phyloP scores from a whole-genome alignment of 2,797 vertebrate species.

The Cirrhinus molitorella region DNA sequence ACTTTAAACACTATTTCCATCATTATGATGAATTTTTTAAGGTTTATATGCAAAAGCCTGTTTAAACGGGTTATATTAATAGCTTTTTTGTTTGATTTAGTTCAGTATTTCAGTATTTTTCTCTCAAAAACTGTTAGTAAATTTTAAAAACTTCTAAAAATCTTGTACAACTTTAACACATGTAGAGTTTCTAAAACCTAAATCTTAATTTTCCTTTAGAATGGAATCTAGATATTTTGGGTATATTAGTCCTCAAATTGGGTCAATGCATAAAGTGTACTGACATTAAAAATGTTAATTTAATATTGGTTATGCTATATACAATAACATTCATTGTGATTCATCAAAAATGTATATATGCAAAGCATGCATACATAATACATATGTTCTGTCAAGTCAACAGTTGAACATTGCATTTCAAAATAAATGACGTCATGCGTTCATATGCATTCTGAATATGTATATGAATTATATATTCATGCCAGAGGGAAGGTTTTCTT shows the following conservation, averaged over 20 bases:
- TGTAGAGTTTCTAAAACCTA: neutral
- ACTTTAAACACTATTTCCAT: neutral
- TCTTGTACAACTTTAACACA: neutral
- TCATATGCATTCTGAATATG: neutral
- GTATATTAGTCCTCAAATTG: neutral
- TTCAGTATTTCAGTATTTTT: neutral
- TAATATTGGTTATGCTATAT: neutral
- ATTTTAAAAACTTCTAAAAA: no score
- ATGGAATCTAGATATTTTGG: neutral
- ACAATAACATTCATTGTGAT: neutral
- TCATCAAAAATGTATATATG: neutral
- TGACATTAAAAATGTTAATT: neutral
- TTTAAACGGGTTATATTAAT: neutral
- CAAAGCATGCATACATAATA: neutral
- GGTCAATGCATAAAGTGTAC: no score
- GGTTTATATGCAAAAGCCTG: neutral
- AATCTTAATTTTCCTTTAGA: neutral
- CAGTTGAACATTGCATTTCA: neutral
- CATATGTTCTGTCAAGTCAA: neutral
- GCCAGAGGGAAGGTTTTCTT: slow-evolving; percentile 6
- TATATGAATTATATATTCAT: slow-evolving; percentile 3
- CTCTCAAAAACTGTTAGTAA: neutral
- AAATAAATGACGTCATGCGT: neutral
- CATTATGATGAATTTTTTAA: neutral
- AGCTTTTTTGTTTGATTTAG: neutral